Evolutionary conservation across 2,888 invertebrate genomes (phyloP).

Genomic region (Ernsta delagoae): DNA sequence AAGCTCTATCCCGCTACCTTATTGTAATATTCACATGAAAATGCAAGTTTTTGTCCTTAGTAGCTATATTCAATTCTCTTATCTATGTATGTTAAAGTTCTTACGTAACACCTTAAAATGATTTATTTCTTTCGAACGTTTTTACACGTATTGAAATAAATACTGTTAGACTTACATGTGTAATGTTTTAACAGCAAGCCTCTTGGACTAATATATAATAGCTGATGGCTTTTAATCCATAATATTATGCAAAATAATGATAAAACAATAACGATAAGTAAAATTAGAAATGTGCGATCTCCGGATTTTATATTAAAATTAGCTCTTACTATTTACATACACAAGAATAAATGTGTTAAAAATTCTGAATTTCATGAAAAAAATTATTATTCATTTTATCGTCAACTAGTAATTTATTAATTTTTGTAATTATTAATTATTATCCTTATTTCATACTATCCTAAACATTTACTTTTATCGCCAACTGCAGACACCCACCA

Average conservation of each 20-base stretch:
- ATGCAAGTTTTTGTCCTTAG: not conserved
- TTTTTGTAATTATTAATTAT: not conserved
- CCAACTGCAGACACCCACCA: not conserved
- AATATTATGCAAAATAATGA: slow-evolving; percentile 4
- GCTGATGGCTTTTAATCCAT: not conserved
- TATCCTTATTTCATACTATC: not conserved
- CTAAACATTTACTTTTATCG: not conserved
- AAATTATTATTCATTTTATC: not conserved
- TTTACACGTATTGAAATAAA: not conserved
- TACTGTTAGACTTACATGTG: no score
- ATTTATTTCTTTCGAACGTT: not conserved
- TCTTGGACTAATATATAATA: not conserved
- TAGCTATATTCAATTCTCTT: not conserved
- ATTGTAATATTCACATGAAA: slow-evolving; percentile 5
- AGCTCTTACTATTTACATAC: not conserved
- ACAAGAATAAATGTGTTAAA: not conserved
- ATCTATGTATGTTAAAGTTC: no score
- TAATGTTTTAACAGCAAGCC: not conserved
- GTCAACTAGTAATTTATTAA: not conserved
- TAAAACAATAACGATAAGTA: not conserved
- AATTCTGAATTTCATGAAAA: not conserved
- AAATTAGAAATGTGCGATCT: not conserved
- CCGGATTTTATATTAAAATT: not conserved
- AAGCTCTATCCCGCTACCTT: slow-evolving; percentile 24
- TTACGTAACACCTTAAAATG: not conserved